These are phyloP conservation scores for Microctonus aethiopoides DNA, from an alignment of 2,888 invertebrate species.

Conservation along the genomic window DNA sequence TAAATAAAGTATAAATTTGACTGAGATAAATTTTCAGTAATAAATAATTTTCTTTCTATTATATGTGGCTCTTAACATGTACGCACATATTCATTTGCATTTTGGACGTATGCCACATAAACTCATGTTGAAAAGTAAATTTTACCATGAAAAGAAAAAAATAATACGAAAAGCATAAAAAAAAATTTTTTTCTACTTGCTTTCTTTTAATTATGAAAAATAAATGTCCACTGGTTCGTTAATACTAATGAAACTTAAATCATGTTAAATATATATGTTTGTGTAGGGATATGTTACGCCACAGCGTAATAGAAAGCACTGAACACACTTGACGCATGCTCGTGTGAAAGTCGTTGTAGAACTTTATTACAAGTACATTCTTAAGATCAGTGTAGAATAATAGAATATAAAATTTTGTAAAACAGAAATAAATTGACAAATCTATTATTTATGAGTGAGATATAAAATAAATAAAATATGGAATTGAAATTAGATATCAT, in stretches of 20 bases:
- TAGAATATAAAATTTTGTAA: too few species aligned
- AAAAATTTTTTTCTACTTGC: background rate
- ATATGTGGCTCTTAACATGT: background rate
- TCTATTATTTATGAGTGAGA: too few species aligned
- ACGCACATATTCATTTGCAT: background rate
- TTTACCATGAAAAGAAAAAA: background rate
- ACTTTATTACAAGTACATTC: slow-evolving; percentile 1
- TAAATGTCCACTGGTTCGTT: background rate
- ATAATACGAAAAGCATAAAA: background rate
- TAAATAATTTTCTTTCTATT: slow-evolving; percentile 41
- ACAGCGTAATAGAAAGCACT: slow-evolving; percentile 3
- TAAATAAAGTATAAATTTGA: background rate
- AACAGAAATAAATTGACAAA: too few species aligned
- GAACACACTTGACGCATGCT: background rate
- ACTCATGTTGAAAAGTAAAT: background rate
- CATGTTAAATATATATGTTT: background rate
- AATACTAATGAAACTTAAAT: background rate
- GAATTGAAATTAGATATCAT: too few species aligned
- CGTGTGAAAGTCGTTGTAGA: slow-evolving; percentile 1
- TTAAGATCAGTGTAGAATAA: background rate
- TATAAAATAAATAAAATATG: too few species aligned
- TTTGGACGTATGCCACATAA: slow-evolving; percentile 17
- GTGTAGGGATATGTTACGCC: background rate
- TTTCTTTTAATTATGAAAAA: background rate
- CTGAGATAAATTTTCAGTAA: slow-evolving; percentile 30